These are phyloP conservation scores for Lepilemur septentrionalis DNA, from an alignment of 2,797 vertebrate species.

Conservation along the genomic window DNA sequence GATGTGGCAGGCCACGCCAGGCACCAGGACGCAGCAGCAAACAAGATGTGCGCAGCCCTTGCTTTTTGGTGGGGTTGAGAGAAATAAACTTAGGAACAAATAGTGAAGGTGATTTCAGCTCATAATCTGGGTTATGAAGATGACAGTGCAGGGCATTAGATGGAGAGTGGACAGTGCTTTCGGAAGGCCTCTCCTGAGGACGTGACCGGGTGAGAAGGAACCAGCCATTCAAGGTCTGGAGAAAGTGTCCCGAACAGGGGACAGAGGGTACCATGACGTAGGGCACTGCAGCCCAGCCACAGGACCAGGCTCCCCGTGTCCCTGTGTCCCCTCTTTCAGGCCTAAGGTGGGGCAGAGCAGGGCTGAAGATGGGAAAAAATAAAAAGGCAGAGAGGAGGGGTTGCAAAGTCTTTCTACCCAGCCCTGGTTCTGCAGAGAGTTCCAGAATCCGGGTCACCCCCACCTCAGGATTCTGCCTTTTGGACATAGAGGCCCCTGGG, in stretches of 20 bases:
- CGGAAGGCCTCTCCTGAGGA: neutral
- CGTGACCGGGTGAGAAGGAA: neutral
- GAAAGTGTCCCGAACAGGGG: neutral
- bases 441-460: neutral
- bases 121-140: neutral
- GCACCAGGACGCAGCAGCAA: neutral
- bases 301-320: neutral
- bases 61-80: neutral
- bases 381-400: neutral
- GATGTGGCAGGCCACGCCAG: neutral
- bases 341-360: neutral
- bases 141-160: neutral
- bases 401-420: neutral
- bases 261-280: neutral
- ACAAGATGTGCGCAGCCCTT: neutral
- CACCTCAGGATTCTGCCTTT: neutral
- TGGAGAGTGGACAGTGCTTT: neutral
- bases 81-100: neutral
- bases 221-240: neutral
- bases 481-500: neutral
- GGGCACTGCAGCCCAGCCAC: neutral
- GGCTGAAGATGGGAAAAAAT: neutral
- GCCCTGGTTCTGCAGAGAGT: neutral
- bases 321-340: neutral
- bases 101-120: neutral